Conservation (phyloP, 2,888 invertebrate genomes). For the Synanthedon vespiformis region DNA sequence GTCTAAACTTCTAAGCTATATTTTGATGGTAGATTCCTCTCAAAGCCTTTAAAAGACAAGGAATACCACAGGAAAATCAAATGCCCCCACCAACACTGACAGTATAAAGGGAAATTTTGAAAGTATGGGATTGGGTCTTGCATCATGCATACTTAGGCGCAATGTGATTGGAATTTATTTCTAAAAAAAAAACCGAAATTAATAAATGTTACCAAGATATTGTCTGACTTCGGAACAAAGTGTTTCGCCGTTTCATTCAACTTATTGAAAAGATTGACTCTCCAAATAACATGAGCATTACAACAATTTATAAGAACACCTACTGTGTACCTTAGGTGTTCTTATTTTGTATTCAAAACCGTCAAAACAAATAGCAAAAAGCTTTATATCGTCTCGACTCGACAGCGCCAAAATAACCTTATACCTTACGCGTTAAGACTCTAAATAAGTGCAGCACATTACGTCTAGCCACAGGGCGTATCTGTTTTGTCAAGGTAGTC, state of each 20-base stretch:
- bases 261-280: slow-evolving; percentile 5
- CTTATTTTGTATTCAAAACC: slow-evolving; percentile 25
- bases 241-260: neutral
- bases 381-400: neutral
- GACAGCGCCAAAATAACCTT: slow-evolving; percentile 14
- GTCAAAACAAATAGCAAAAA: neutral
- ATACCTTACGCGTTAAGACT: slow-evolving; percentile 2
- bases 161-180: too few species aligned
- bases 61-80: too few species aligned
- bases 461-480: slow-evolving; percentile 64
- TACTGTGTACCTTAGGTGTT: slow-evolving; percentile 60
- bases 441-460: neutral
- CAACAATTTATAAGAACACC: slow-evolving; percentile 47
- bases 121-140: too few species aligned
- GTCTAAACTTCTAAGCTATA: too few species aligned
- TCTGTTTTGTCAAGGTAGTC: slow-evolving; percentile 58
- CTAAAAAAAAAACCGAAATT: too few species aligned
- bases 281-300: slow-evolving; percentile 40
- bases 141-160: too few species aligned
- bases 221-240: slow-evolving; percentile 5
- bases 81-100: too few species aligned
- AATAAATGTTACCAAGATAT: slow-evolving; percentile 5
- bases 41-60: too few species aligned
- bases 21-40: too few species aligned
- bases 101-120: too few species aligned